phyloP scores from a whole-genome alignment of 2,113 vertebrate species.

The Strigops habroptila region DNA sequence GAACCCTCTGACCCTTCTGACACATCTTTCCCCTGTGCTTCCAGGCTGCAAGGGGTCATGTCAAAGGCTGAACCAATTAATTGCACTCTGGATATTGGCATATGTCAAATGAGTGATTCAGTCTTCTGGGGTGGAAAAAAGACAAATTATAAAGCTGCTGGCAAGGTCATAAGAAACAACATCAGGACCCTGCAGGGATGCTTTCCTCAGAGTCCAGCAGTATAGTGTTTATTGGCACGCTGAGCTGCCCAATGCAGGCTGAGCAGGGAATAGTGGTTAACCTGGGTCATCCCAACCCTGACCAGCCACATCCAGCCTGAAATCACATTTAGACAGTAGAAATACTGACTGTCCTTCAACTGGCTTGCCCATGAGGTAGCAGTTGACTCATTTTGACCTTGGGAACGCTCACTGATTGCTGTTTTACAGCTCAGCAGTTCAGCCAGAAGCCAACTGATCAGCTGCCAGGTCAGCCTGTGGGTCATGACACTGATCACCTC shows the following conservation, averaged over 20 bases:
- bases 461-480: rapidly evolving
- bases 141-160: neutral
- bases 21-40: neutral
- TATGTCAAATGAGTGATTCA: neutral
- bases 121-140: neutral
- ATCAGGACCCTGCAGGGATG: neutral
- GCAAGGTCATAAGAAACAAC: neutral
- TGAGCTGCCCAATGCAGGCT: neutral
- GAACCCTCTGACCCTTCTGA: neutral
- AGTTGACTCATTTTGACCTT: neutral
- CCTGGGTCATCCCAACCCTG: neutral
- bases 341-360: neutral
- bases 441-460: neutral
- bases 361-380: neutral
- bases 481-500: neutral
- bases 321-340: neutral
- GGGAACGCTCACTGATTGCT: neutral
- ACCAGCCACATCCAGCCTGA: neutral
- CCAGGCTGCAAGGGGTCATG: neutral
- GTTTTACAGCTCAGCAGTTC: neutral
- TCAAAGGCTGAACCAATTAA: neutral
- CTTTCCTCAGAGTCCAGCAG: neutral
- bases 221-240: neutral
- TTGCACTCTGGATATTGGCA: neutral
- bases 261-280: neutral